phyloP scores from a whole-genome alignment of 2,797 vertebrate genomes.

The Decapterus maruadsi region DNA sequence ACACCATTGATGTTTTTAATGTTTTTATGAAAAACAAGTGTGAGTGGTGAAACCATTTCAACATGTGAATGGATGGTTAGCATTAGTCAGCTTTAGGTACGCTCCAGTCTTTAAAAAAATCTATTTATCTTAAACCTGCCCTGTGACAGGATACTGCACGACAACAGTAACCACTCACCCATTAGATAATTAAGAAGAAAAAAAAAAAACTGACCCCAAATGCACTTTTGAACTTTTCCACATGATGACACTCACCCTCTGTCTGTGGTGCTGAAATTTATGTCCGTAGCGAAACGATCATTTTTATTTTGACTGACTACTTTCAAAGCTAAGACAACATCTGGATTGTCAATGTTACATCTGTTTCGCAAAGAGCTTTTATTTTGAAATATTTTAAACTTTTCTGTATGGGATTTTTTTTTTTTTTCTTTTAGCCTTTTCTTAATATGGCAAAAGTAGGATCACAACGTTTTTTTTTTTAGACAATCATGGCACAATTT shows the following conservation, averaged over 20 bases:
- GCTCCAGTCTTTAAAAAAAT: conserved; percentile 42
- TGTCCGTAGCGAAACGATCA: conserved; percentile 39
- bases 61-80: conserved; percentile 56
- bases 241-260: not conserved
- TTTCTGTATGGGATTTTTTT: not conserved
- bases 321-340: conserved; percentile 15
- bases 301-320: conserved; percentile 14
- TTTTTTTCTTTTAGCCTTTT: not conserved
- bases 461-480: conserved; percentile 4
- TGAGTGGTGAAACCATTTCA: conserved; percentile 76
- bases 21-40: conserved; percentile 71
- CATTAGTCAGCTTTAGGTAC: conserved; percentile 52
- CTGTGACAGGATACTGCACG: conserved; percentile 11
- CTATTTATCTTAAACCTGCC: conserved; percentile 23
- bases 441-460: not conserved
- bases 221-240: conserved; percentile 69
- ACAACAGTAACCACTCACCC: conserved; percentile 23
- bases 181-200: not conserved
- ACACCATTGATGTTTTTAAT: conserved; percentile 77
- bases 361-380: not conserved
- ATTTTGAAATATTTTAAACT: not conserved
- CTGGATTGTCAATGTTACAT: conserved; percentile 28
- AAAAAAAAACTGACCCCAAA: conserved; percentile 58
- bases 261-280: conserved; percentile 30
- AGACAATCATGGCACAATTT: conserved; percentile 57